Conservation (phyloP, 2,888 invertebrate species). For the Autographa pulchrina region DNA sequence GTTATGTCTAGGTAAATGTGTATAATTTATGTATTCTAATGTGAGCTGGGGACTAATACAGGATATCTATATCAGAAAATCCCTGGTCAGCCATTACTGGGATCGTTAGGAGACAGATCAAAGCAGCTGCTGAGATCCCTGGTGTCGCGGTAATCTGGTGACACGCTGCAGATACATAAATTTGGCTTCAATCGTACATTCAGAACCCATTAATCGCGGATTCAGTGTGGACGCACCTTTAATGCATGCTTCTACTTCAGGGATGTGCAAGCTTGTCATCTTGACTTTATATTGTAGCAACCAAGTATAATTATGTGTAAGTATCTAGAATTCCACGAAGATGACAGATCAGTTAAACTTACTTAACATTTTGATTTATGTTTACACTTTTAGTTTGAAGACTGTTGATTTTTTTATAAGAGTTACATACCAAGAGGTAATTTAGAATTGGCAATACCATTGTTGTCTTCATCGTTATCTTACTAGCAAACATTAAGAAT, state of each 20-base stretch:
- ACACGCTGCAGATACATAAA: constrained; percentile 83
- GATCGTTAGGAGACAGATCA: constrained; percentile 67
- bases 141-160: constrained; percentile 79
- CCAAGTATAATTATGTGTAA: too few relatives aligned
- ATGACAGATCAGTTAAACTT: too few relatives aligned
- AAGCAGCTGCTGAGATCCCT: constrained; percentile 77
- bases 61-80: constrained; percentile 63
- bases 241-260: constrained; percentile 76
- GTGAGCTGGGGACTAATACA: constrained; percentile 44
- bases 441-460: too few relatives aligned
- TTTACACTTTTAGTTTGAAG: too few relatives aligned
- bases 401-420: too few relatives aligned
- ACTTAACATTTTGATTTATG: too few relatives aligned
- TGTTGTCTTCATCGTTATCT: too few relatives aligned
- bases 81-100: constrained; percentile 47
- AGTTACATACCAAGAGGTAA: too few relatives aligned
- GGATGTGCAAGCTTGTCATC: constrained; percentile 61
- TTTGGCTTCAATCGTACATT: constrained; percentile 85
- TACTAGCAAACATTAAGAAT: too few relatives aligned
- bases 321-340: too few relatives aligned
- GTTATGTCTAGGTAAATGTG: constrained; percentile 11
- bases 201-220: constrained; percentile 85
- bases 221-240: constrained; percentile 84
- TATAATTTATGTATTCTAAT: constrained; percentile 15
- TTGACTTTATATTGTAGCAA: not conserved